Conservation (phyloP, 2,113 vertebrate genomes). For the Dipodomys ordii region DNA sequence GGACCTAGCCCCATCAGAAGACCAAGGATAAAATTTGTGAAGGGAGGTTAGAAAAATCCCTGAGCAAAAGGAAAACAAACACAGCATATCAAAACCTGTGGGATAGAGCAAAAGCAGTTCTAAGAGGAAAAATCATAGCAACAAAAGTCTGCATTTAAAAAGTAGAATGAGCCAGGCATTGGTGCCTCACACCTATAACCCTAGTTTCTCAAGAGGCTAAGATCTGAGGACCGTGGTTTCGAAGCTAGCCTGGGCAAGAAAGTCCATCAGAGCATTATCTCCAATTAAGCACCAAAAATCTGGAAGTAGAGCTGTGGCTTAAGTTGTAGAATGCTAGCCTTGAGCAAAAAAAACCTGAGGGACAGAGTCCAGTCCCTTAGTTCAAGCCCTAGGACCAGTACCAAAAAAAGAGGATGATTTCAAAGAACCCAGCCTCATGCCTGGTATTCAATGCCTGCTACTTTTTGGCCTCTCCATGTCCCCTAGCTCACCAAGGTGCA, state of each 20-base stretch:
- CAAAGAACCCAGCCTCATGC: background rate
- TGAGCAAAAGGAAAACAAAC: background rate
- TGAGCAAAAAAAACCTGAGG: too few relatives aligned
- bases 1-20: background rate
- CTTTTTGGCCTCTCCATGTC: accelerated
- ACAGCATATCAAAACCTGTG: background rate
- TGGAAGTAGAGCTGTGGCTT: too few relatives aligned
- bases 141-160: background rate
- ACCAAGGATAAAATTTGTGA: background rate
- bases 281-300: too few relatives aligned
- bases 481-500: accelerated
- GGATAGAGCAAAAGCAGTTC: background rate
- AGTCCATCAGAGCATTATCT: too few relatives aligned
- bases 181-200: too few relatives aligned
- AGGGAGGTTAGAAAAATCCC: background rate
- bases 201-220: too few relatives aligned
- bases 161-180: background rate
- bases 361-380: too few relatives aligned
- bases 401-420: too few relatives aligned
- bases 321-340: too few relatives aligned
- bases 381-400: too few relatives aligned
- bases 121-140: background rate
- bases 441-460: background rate
- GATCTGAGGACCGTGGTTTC: too few relatives aligned
- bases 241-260: too few relatives aligned